Percentiles rank a stretch among this genome's conserved stretches.
Conservation (phyloP, 2,113 vertebrate species). For the Romanogobio albipinnatus region DNA sequence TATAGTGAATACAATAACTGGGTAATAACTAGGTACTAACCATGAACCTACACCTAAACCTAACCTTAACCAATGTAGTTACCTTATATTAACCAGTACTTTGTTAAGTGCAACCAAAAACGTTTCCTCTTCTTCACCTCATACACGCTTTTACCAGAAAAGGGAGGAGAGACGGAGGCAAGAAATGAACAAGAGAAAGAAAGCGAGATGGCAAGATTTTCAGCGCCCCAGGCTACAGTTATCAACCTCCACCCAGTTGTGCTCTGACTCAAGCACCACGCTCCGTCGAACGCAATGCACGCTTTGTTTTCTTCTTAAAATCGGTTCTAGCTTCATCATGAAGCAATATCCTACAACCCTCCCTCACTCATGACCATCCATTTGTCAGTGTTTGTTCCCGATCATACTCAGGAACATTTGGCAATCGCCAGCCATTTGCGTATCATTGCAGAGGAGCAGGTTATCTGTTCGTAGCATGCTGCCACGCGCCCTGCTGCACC, state of each 20-base stretch:
- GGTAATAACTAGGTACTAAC: too few species aligned
- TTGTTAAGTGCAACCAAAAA: background rate
- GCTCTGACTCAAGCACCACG: background rate
- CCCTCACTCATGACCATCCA: background rate
- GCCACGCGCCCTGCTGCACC: conserved; percentile 94
- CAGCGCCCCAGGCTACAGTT: conserved; percentile 72
- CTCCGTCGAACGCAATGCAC: conserved; percentile 60
- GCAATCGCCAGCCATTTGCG: background rate
- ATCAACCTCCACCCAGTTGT: conserved; percentile 72
- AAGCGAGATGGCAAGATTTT: conserved; percentile 65
- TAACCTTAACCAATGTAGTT: too few species aligned
- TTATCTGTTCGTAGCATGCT: conserved; percentile 83
- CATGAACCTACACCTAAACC: too few species aligned
- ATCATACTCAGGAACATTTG: background rate
- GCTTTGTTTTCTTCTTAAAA: conserved; percentile 23
- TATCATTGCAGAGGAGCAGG: conserved; percentile 71
- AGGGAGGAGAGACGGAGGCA: conserved; percentile 13
- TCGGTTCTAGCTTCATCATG: background rate
- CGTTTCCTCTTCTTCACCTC: background rate
- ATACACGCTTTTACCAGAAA: conserved; percentile 41
- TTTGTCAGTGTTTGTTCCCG: background rate
- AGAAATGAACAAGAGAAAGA: conserved; percentile 42
- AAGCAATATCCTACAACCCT: background rate
- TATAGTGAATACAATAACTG: too few species aligned
- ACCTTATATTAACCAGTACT: too few species aligned